Base-by-base conservation (phyloP, 2,113 vertebrate species). In the Nymphicus hollandicus region DNA sequence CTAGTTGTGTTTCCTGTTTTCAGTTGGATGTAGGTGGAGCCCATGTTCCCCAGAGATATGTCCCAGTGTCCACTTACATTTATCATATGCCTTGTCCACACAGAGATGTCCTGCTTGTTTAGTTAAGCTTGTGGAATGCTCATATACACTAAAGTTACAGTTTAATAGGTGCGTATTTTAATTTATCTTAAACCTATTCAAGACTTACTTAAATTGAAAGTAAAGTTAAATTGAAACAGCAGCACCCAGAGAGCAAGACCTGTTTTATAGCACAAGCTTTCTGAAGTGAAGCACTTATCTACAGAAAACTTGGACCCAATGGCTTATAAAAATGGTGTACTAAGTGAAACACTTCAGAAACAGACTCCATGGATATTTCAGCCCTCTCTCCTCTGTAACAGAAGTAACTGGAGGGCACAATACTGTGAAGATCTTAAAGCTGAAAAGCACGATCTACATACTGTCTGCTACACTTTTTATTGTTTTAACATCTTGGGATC, bases 1-100 rank as follows among this genome's bases (percentile, higher is more conserved):
- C 16, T 3, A 3, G 44, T 27, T 41, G 41, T 29, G 3, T 33
- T 55, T 53, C 35, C 29, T 7, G 47, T 1, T 29, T 16, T 43
- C 17, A 41, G 4, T 1, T 19, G 64, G 52, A 1, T 28, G 17
- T 5, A 13, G 70, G 27, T 8, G 52, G 35, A 72, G 49, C 10
- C 18, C 2, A 0, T 3, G 11, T 2, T 74, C 49, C 25, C 28
- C 33, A 15, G 27, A 65, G 33, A 33, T 22, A 35, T 13, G 13
- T 10, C 15, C 47, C 49, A 0, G 41, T 0, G 29, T 17, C 47
- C 76, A 25, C 33, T 46, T 22, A 1, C 23, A 3, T 17, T 5
- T 9, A 0, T 1, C 3, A 0, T 2, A 4, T 27, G 16, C 63
- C 15, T 5, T 12, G 16, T 3, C 31, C 37, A 17, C 64, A 11